These are phyloP conservation scores for Cephus nigrinus DNA, from an alignment of 2,888 invertebrate species.

Conservation along the genomic window DNA sequence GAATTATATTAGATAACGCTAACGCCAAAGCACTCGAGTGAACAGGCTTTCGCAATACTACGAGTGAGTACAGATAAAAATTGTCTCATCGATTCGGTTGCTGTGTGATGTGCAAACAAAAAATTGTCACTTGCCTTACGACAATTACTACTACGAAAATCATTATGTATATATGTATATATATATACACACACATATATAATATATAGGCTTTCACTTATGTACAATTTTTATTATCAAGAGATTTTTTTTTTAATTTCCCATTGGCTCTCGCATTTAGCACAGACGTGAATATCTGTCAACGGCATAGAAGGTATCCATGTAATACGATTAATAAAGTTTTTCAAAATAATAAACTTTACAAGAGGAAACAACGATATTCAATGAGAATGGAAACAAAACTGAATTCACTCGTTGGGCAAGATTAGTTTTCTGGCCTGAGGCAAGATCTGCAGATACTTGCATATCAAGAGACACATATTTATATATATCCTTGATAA, in stretches of 20 bases:
- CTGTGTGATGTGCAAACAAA: not conserved
- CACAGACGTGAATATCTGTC: not conserved
- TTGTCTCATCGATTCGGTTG: not conserved
- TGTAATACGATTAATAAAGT: not conserved
- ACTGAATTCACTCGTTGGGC: not conserved
- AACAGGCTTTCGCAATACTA: not conserved
- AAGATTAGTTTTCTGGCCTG: not conserved
- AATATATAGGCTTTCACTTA: conserved; percentile 36
- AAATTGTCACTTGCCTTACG: conserved; percentile 34
- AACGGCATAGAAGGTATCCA: not conserved
- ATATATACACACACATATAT: conserved; percentile 22
- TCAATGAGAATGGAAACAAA: not conserved
- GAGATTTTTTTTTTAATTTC: conserved; percentile 20
- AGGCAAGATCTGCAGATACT: not conserved
- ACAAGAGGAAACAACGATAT: conserved; percentile 6
- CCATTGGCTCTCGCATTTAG: not conserved
- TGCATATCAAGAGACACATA: not conserved
- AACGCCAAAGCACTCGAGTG: not conserved
- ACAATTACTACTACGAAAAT: conserved; percentile 32
- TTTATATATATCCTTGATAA: not conserved
- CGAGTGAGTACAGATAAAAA: not conserved
- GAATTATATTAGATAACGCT: not conserved
- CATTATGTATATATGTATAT: conserved; percentile 3
- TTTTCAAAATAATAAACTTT: not conserved
- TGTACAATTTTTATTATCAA: conserved; percentile 38